Percentiles rank a stretch among this genome's conserved stretches.
These are phyloP conservation scores for Mirounga angustirostris DNA, from an alignment of 2,113 vertebrate genomes.

Conservation along the genomic window DNA sequence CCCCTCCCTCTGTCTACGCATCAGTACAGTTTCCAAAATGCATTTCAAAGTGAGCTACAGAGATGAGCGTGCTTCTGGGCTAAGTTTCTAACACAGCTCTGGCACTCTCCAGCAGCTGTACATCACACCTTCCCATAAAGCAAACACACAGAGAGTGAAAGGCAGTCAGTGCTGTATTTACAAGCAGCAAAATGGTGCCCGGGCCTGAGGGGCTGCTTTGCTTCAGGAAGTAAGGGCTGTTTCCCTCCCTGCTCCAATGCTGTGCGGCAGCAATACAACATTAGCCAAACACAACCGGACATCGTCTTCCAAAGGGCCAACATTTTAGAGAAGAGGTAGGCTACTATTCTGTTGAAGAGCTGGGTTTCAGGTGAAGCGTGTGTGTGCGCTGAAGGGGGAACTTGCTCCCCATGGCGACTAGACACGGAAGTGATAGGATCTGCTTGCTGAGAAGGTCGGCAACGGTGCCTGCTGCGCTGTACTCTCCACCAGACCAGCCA, in stretches of 20 bases:
- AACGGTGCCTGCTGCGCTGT: not conserved
- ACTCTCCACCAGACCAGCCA: not conserved
- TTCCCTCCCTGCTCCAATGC: not conserved
- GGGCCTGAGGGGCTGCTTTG: not conserved
- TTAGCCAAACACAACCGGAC: not conserved
- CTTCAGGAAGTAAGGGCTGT: not conserved
- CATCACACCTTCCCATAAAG: not conserved
- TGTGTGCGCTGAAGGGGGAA: not conserved
- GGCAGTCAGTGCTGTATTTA: not conserved
- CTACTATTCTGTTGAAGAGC: not conserved
- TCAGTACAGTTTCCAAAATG: not conserved
- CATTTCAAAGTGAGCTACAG: not conserved
- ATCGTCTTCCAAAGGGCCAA: not conserved
- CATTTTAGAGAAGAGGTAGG: not conserved
- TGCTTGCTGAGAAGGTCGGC: not conserved
- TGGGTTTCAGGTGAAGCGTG: not conserved
- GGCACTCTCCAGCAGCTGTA: not conserved
- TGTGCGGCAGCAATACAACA: not conserved
- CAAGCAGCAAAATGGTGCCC: not conserved
- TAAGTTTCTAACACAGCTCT: not conserved
- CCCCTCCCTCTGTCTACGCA: rapidly evolving
- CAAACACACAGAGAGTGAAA: not conserved
- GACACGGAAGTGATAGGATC: too few relatives aligned
- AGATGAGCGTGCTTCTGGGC: not conserved
- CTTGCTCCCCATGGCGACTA: not conserved